Base-by-base conservation (phyloP, 2,113 vertebrate species). In the Bos indicus region DNA sequence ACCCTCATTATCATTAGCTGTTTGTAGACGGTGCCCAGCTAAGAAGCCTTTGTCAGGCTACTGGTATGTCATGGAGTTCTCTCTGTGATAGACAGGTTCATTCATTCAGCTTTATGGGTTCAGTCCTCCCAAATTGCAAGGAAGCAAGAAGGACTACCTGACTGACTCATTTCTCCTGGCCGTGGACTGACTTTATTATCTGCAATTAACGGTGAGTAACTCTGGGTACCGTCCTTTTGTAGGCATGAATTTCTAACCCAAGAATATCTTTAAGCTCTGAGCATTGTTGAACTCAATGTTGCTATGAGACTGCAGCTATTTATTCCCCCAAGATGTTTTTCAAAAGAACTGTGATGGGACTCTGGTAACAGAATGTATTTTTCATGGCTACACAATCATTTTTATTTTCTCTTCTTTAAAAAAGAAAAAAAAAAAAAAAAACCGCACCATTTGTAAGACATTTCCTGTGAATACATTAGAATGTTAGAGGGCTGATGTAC, bases 271-370 rank as follows among this genome's bases (percentile, higher is more conserved):
- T 43, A n/a, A 13, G 60, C 78, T 46, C 95, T 54, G 85, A 48
- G 85, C 77, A 2, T 67, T 60, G 82, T 91, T 74, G 36, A 13
- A 16, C 23, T 30, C 46, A 10, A 13, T 13, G 96, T 96, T 96
- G 96, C 97, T 90, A 85, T 85, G 96, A 97, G 77, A 94, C 93
- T 4, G 67, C 6, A 3, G 86, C 95, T 97, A 56, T 96, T 94
- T 96, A 67, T 95, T 83, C 84, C 51, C 26, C n/a, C 19, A 0
- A 6, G 11, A 10, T 52, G 60, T 95, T 95, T 92, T 74, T 54
- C 57, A 7, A 13, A 91, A 92, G 82, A 85, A 48, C 85, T 62
- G 84, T 81, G 36, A 16, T 7, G 11, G 10, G 9, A 62, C 80
- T 91, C n/a, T 43, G 84, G 64, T 36, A 51, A 85, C 46, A 64